Conservation (phyloP, 1,140 invertebrate species). For the Papilio machaon region DNA sequence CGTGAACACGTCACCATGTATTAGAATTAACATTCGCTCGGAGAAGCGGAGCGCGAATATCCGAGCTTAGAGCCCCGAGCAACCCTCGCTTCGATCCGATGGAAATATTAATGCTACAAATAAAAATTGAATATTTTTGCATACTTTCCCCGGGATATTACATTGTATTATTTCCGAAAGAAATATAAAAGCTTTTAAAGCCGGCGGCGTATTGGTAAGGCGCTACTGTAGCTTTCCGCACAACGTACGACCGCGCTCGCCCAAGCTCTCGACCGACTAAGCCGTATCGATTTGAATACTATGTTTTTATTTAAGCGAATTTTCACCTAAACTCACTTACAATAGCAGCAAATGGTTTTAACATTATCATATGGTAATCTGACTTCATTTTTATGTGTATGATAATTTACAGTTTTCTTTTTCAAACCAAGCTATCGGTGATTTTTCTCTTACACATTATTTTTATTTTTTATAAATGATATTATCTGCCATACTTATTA, state of each 20-base stretch:
- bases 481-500: too few species aligned
- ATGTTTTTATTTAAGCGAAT: slow-evolving; percentile 28
- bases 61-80: slow-evolving; percentile 69
- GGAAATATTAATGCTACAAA: slow-evolving; percentile 69
- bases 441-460: too few species aligned
- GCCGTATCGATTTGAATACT: slow-evolving; percentile 68
- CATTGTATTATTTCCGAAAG: slow-evolving; percentile 76
- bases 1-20: slow-evolving; percentile 58
- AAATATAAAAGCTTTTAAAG: slow-evolving; percentile 79
- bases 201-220: slow-evolving; percentile 69
- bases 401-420: neutral
- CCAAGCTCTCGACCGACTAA: slow-evolving; percentile 53
- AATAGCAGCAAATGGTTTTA: slow-evolving; percentile 15
- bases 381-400: neutral
- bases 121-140: slow-evolving; percentile 80
- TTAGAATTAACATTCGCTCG: slow-evolving; percentile 66
- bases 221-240: slow-evolving; percentile 62
- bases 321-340: slow-evolving; percentile 31
- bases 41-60: slow-evolving; percentile 69
- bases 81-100: slow-evolving; percentile 56
- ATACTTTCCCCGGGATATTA: slow-evolving; percentile 71
- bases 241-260: slow-evolving; percentile 51
- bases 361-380: neutral
- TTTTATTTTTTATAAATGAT: too few species aligned
- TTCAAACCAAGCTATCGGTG: too few species aligned